These are phyloP conservation scores for Dryomyza anilis DNA, from an alignment of 2,888 invertebrate species.

Conservation along the genomic window DNA sequence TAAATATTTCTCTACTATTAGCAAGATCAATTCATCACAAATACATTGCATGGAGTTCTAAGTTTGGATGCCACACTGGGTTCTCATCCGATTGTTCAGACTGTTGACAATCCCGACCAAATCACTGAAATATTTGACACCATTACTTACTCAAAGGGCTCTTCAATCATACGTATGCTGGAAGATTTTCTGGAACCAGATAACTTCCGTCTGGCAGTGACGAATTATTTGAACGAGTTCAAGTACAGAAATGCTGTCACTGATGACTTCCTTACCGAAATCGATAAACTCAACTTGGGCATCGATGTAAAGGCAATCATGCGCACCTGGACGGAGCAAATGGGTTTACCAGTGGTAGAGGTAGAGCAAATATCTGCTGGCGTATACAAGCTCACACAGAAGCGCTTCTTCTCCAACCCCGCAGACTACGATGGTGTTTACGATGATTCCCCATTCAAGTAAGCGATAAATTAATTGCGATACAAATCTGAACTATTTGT, in stretches of 20 bases:
- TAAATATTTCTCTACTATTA: conserved; percentile 55
- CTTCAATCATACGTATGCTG: conserved; percentile 86
- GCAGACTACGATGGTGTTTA: conserved; percentile 62
- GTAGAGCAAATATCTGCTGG: conserved; percentile 64
- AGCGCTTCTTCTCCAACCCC: conserved; percentile 76
- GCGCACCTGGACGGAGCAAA: conserved; percentile 89
- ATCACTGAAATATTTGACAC: conserved; percentile 90
- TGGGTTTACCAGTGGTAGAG: conserved; percentile 82
- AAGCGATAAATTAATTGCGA: conserved; percentile 39
- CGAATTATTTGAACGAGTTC: conserved; percentile 75
- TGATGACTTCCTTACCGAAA: conserved; percentile 70
- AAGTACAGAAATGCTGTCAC: conserved; percentile 81
- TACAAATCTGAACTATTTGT: conserved; percentile 27
- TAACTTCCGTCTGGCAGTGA: conserved; percentile 75
- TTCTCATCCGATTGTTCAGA: conserved; percentile 89
- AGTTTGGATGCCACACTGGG: conserved; percentile 77
- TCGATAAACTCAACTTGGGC: conserved; percentile 64
- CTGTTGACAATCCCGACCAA: conserved; percentile 84
- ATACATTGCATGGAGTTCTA: conserved; percentile 75
- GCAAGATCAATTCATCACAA: conserved; percentile 78
- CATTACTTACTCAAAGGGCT: conserved; percentile 92
- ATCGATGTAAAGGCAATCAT: conserved; percentile 69
- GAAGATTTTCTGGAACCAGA: conserved; percentile 75
- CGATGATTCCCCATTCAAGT: conserved; percentile 65
- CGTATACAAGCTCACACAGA: conserved; percentile 74